phyloP scores from a whole-genome alignment of 2,797 vertebrate species.

The Heliangelus exortis region DNA sequence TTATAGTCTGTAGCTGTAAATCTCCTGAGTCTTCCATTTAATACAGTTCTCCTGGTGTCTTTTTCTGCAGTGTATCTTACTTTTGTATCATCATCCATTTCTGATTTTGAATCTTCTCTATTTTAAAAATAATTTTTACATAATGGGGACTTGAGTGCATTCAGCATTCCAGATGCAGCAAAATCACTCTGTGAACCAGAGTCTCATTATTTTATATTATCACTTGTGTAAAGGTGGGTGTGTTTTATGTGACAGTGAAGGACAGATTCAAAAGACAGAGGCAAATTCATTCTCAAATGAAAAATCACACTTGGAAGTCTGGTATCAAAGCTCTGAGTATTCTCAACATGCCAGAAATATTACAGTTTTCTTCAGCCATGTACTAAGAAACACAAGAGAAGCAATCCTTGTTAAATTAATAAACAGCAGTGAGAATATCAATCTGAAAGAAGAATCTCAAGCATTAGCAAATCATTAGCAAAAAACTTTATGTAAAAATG shows the following conservation, averaged over 20 bases:
- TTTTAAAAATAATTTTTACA: neutral
- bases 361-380: neutral
- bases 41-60: neutral
- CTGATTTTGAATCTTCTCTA: neutral
- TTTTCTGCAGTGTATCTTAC: neutral
- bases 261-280: neutral
- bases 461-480: neutral
- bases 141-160: neutral
- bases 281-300: neutral
- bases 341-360: neutral
- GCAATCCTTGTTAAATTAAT: neutral
- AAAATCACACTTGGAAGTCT: neutral
- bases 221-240: neutral
- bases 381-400: neutral
- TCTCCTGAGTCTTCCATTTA: constrained; percentile 1
- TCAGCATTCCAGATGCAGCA: neutral
- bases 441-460: neutral
- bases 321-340: neutral
- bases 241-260: neutral
- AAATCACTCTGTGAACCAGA: neutral
- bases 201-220: neutral
- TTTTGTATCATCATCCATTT: neutral
- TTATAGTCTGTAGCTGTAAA: constrained; percentile 40
- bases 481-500: neutral
- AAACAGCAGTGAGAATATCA: neutral